These are phyloP conservation scores for Antheraea yamamai DNA, from an alignment of 2,888 invertebrate species.

Conservation along the genomic window DNA sequence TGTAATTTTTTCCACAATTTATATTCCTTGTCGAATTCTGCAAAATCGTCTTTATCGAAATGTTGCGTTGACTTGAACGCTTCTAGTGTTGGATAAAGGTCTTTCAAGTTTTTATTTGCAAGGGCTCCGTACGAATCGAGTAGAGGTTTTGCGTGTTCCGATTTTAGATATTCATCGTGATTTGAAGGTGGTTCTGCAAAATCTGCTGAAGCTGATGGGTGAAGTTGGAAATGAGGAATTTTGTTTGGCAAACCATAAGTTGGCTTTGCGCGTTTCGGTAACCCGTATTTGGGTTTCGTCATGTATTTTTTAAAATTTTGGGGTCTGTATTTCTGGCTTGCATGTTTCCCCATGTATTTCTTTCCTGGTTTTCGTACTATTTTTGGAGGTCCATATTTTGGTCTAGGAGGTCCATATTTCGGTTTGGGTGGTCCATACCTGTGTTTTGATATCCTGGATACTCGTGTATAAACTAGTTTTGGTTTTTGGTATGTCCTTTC, in stretches of 20 bases:
- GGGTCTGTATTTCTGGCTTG: constrained; percentile 45
- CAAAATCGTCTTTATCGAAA: constrained; percentile 6
- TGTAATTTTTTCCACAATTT: constrained; percentile 40
- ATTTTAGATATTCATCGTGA: constrained; percentile 34
- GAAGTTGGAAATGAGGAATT: constrained; percentile 32
- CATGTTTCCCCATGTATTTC: constrained; percentile 46
- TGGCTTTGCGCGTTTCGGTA: constrained; percentile 41
- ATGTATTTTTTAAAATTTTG: constrained; percentile 43
- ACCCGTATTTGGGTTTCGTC: constrained; percentile 44
- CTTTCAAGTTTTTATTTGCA: constrained; percentile 38
- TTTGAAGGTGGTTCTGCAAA: constrained; percentile 68
- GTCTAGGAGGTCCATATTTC: constrained; percentile 49
- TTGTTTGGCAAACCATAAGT: constrained; percentile 46
- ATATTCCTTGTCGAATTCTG: constrained; percentile 6
- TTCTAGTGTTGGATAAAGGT: constrained; percentile 34
- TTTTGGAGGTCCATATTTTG: constrained; percentile 48
- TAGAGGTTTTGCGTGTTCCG: constrained; percentile 53
- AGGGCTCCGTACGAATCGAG: constrained; percentile 62
- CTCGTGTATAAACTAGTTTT: constrained; percentile 56
- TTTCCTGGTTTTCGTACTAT: constrained; percentile 46
- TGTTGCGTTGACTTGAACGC: neutral
- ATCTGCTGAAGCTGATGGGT: constrained; percentile 45
- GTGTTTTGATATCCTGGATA: constrained; percentile 44
- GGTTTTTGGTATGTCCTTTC: constrained; percentile 51
- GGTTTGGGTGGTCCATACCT: constrained; percentile 46